Evolutionary conservation across 2,797 vertebrate genomes (phyloP), one percentile per base, ranked within the genome.

Genomic region (Tragelaphus oryx): DNA sequence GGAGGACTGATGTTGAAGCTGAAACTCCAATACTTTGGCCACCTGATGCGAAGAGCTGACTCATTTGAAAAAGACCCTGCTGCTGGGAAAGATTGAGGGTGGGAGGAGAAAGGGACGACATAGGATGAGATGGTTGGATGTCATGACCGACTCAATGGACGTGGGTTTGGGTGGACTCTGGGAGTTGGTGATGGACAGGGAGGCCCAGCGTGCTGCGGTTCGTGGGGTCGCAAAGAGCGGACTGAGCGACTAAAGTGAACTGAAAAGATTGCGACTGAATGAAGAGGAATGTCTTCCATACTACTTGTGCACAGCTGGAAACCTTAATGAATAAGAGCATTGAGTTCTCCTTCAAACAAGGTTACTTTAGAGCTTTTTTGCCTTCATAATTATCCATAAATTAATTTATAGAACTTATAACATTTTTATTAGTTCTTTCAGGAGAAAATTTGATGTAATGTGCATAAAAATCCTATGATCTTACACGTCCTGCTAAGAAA

Each of bases 361-460:
- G 33, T 95, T 96, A 95, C 76, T 95, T 89, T 94, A 93, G 76
- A 3, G 5, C 11, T 79, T 96, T 96, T 95, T 0, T 55, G 12
- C 8, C 82, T 80, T 94, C 55, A 92, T 54, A 97, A 78, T n/a
- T 24, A 95, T 87, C 37, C 46, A 75, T 96, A 89, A 93, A 94
- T 97, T 94, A 96, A 86, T 93, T 95, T 96, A 65, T 85, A 82
- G n/a, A 81, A 68, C 37, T 76, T 93, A 46, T 87, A 96, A 91
- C 18, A 89, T 91, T 96, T 96, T 91, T 87, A 95, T 95, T 93
- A 89, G 50, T 9, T 92, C 92, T 95, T 96, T 95, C 44, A 89
- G 59, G 75, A 95, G 68, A 89, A 81, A 95, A 92, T 68, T 81
- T 92, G 30, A 83, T 94, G 46, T 86, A 88, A 93, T 86, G 20